Percentiles rank a stretch among this genome's conserved stretches.
phyloP scores from a whole-genome alignment of 2,797 vertebrate genomes.

The Masticophis lateralis region DNA sequence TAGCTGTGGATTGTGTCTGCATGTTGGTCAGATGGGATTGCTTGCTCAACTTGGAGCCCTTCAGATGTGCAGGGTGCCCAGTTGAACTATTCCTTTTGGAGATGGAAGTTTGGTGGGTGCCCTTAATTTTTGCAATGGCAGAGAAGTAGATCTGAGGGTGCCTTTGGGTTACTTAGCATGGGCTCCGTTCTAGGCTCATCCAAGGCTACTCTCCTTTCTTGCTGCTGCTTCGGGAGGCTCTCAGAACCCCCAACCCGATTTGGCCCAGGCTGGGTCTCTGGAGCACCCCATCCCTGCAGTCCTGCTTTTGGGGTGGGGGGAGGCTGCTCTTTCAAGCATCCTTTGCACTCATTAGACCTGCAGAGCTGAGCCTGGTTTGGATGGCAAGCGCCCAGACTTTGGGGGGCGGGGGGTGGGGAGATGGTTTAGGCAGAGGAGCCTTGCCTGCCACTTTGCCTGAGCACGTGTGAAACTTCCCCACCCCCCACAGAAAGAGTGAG shows the following conservation, averaged over 20 bases:
- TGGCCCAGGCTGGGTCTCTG: neutral
- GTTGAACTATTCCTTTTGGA: neutral
- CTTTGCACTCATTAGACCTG: neutral
- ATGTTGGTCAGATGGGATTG: neutral
- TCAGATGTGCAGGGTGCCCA: neutral
- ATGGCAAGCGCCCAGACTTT: too few species aligned
- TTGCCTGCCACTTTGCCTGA: neutral
- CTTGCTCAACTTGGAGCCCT: neutral
- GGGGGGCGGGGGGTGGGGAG: accelerated
- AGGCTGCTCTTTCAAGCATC: neutral
- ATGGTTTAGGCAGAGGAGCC: neutral
- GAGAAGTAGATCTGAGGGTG: neutral
- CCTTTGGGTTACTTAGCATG: neutral
- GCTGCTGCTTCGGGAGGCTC: neutral
- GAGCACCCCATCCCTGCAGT: too few species aligned
- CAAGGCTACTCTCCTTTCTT: neutral
- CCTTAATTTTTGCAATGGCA: neutral
- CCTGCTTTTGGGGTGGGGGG: neutral
- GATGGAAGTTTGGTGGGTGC: neutral
- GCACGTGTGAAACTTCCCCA: too few species aligned
- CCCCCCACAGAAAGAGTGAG: neutral
- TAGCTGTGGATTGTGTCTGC: neutral
- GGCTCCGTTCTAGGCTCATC: neutral
- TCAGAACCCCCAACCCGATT: neutral
- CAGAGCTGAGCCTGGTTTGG: neutral